A percentile compares a stretch with the other conserved stretches of the same genome.
Evolutionary conservation across 2,888 invertebrate genomes (phyloP).

Genomic region (Girardia tigrina): DNA sequence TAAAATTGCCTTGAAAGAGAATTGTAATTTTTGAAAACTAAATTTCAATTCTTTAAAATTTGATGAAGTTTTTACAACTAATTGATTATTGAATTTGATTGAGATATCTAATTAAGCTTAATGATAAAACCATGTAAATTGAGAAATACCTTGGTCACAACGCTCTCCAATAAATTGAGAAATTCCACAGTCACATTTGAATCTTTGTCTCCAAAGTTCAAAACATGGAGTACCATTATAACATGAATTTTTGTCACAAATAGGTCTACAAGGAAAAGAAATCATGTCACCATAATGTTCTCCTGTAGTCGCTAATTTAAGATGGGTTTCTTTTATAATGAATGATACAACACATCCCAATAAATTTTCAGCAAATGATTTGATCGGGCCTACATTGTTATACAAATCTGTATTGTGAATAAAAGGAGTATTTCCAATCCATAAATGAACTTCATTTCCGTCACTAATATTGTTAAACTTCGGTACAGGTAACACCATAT

Average conservation of each 20-base stretch:
- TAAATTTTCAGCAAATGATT: neutral
- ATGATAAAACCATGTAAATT: neutral
- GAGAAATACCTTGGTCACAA: neutral
- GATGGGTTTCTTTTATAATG: neutral
- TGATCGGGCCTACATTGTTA: neutral
- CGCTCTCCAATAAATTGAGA: neutral
- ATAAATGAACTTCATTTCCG: neutral
- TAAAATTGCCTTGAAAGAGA: neutral
- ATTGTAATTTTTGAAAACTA: constrained; percentile 1
- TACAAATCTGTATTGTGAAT: neutral
- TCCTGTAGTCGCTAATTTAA: neutral
- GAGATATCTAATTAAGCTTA: neutral
- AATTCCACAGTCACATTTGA: neutral
- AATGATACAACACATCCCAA: neutral
- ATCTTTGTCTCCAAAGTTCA: neutral
- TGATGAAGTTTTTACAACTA: neutral
- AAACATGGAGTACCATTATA: neutral
- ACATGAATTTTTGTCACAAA: neutral
- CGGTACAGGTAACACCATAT: neutral
- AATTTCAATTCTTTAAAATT: neutral
- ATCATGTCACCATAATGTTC: neutral
- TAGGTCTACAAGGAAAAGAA: neutral
- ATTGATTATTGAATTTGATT: neutral
- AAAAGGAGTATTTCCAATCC: neutral
- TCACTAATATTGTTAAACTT: no score